Conservation (phyloP, 2,797 vertebrate genomes). For the Meda fulgida region DNA sequence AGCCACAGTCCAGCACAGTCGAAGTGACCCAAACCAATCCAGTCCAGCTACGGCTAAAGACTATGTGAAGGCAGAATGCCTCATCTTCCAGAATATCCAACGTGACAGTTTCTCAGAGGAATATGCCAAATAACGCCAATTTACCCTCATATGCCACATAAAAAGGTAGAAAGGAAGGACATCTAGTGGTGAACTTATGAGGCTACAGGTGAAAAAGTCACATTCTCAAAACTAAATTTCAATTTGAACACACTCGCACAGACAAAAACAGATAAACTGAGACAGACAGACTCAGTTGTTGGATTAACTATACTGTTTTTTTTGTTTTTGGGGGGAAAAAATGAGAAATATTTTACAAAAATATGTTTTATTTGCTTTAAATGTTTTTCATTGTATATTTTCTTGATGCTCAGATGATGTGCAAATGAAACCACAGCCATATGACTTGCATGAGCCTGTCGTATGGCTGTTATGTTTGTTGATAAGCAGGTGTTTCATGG, state of each 20-base stretch:
- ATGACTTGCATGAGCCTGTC: too few relatives aligned
- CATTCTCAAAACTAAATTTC: background rate
- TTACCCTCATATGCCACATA: background rate
- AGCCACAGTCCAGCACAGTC: too few relatives aligned
- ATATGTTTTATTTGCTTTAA: background rate
- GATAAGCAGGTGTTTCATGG: too few relatives aligned
- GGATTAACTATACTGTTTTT: background rate
- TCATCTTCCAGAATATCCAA: too few relatives aligned
- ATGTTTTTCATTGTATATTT: background rate
- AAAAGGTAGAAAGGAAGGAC: background rate
- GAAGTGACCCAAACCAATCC: too few relatives aligned
- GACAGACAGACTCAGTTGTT: background rate
- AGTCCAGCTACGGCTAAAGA: too few relatives aligned
- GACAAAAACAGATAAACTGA: background rate
- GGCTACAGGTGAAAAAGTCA: background rate
- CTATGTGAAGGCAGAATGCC: too few relatives aligned
- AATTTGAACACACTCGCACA: background rate
- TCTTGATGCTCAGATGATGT: background rate
- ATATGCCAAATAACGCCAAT: background rate
- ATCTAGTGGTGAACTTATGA: background rate
- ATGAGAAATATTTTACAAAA: background rate
- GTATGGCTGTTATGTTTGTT: too few relatives aligned
- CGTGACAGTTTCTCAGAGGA: too few relatives aligned
- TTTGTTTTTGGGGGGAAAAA: too few relatives aligned
- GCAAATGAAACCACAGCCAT: background rate